Evolutionary conservation across 2,888 invertebrate species (phyloP).

Genomic region (Drosophila putrida): DNA sequence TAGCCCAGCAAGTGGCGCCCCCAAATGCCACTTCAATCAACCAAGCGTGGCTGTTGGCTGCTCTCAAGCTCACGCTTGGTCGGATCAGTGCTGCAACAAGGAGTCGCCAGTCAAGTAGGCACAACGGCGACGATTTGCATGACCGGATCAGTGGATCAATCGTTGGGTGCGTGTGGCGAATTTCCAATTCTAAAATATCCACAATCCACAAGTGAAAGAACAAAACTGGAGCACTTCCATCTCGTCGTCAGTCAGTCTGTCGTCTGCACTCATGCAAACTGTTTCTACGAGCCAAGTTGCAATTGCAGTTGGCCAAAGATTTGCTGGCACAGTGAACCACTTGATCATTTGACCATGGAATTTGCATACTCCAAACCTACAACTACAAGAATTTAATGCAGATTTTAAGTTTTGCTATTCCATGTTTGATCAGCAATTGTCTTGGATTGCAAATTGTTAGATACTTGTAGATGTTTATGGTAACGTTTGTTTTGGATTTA

Average conservation of each 20-base stretch:
- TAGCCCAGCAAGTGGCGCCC: slow-evolving; percentile 46
- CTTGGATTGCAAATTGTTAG: slow-evolving; percentile 14
- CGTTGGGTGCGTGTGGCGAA: slow-evolving; percentile 68
- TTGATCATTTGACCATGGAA: slow-evolving; percentile 84
- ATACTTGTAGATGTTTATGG: slow-evolving; percentile 1
- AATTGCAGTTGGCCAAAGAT: slow-evolving; percentile 24
- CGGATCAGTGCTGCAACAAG: slow-evolving; percentile 36
- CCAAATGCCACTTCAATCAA: slow-evolving; percentile 43
- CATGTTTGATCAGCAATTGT: slow-evolving; percentile 16
- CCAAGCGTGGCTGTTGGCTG: slow-evolving; percentile 49
- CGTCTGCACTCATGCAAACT: slow-evolving; percentile 54
- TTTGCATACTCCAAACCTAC: slow-evolving; percentile 61
- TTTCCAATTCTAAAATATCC: slow-evolving; percentile 28
- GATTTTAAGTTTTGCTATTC: slow-evolving; percentile 27
- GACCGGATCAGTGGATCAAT: slow-evolving; percentile 64
- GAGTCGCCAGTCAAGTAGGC: slow-evolving; percentile 50
- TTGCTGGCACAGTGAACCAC: slow-evolving; percentile 82
- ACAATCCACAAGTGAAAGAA: slow-evolving; percentile 39
- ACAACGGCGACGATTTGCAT: slow-evolving; percentile 69
- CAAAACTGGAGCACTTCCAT: slow-evolving; percentile 70
- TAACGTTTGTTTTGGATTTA: not conserved
- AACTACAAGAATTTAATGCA: slow-evolving; percentile 18
- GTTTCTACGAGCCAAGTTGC: slow-evolving; percentile 32
- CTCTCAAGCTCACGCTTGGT: slow-evolving; percentile 54
- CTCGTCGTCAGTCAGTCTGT: slow-evolving; percentile 9